Evolutionary conservation across 2,113 vertebrate species (phyloP).

Genomic region (Myocastor coypus): DNA sequence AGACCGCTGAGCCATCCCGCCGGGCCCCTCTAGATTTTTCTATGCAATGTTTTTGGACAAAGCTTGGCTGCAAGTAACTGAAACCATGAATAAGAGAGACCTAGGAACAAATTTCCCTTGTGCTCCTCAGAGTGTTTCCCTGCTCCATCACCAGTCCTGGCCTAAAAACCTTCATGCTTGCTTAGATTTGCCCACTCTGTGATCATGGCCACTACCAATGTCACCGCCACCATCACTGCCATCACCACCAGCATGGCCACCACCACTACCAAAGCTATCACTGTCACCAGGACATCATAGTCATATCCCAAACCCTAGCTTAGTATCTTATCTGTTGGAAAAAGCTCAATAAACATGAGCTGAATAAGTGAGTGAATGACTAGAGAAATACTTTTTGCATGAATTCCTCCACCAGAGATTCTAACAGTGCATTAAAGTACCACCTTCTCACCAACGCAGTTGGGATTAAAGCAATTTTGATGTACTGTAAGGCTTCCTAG

Average conservation of each 20-base stretch:
- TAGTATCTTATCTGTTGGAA: slow-evolving; percentile 16
- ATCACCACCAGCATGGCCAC: neutral
- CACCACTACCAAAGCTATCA: neutral
- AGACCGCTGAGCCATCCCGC: too few relatives aligned
- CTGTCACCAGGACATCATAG: neutral
- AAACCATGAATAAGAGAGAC: neutral
- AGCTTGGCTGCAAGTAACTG: neutral
- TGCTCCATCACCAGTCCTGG: neutral
- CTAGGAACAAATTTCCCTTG: neutral
- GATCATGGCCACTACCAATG: neutral
- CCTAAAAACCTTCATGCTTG: neutral
- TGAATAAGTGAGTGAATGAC: neutral
- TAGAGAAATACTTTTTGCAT: neutral
- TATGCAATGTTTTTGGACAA: neutral
- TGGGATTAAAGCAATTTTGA: neutral
- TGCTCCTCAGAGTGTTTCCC: neutral
- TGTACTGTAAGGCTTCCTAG: neutral
- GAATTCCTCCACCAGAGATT: neutral
- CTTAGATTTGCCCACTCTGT: neutral
- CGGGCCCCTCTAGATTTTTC: slow-evolving; percentile 30
- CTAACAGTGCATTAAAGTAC: neutral
- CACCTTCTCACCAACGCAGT: neutral
- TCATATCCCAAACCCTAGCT: neutral
- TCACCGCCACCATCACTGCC: neutral
- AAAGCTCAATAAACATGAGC: slow-evolving; percentile 9